These are phyloP conservation scores for Oncopeltus fasciatus DNA, from an alignment of 1,140 invertebrate genomes.

Conservation along the genomic window DNA sequence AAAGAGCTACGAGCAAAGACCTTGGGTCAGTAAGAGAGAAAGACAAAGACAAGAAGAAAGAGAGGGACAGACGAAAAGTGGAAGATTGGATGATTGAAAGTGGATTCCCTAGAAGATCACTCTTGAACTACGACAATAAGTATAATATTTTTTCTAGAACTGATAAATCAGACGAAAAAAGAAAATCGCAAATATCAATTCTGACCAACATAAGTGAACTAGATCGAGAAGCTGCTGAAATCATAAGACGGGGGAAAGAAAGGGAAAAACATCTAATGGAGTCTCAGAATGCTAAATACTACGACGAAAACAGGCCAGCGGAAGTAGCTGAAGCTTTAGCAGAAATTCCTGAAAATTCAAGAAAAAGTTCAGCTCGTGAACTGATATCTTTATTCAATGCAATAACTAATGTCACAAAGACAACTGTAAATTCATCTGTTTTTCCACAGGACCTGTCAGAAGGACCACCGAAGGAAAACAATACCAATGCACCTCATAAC, in stretches of 20 bases:
- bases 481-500: background rate
- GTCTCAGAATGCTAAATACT: constrained; percentile 28
- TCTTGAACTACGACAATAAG: constrained; percentile 23
- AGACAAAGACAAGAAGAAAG: constrained; percentile 22
- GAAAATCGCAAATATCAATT: constrained; percentile 44
- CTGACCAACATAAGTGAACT: constrained; percentile 67
- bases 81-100: constrained; percentile 26
- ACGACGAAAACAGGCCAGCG: constrained; percentile 27
- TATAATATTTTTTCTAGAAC: constrained; percentile 23
- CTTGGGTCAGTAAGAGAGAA: constrained; percentile 12
- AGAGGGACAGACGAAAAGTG: constrained; percentile 22
- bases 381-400: constrained; percentile 49
- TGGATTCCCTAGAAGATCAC: constrained; percentile 21
- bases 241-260: constrained; percentile 44
- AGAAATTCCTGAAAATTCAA: constrained; percentile 21
- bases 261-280: constrained; percentile 28
- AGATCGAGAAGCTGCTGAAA: constrained; percentile 59
- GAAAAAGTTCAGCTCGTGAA: constrained; percentile 36
- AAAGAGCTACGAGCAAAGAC: constrained; percentile 30
- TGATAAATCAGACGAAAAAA: constrained; percentile 34
- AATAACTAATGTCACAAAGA: constrained; percentile 40
- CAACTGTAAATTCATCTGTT: constrained; percentile 37
- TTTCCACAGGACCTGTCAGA: constrained; percentile 24
- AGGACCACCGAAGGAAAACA: background rate
- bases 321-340: constrained; percentile 26